phyloP scores from a whole-genome alignment of 2,113 vertebrate genomes.

The Pristiophorus japonicus region DNA sequence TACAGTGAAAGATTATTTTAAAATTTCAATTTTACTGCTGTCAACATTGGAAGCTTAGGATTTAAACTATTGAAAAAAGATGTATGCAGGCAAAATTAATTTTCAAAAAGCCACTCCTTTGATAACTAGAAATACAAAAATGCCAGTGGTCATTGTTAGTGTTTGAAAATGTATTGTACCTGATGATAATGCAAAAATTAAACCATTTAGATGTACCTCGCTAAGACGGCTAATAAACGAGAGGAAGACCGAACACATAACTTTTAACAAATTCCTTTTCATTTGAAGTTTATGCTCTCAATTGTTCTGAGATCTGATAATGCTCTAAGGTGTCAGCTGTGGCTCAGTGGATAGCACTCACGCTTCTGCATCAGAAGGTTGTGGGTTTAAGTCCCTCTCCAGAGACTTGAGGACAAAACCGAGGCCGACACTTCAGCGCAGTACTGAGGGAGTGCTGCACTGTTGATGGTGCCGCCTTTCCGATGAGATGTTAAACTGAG shows the following conservation, averaged over 20 bases:
- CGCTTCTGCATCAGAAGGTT: not conserved
- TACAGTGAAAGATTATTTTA: not conserved
- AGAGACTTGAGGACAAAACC: not conserved
- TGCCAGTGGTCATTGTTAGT: not conserved
- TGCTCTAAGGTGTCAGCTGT: not conserved
- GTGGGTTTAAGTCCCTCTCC: not conserved
- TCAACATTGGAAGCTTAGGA: not conserved
- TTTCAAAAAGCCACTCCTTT: not conserved
- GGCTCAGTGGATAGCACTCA: not conserved
- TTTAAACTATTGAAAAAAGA: not conserved
- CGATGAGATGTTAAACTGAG: not conserved
- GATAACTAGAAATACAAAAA: not conserved
- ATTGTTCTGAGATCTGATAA: not conserved
- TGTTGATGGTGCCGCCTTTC: not conserved
- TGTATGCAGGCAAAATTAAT: not conserved
- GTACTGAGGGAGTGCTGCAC: no score
- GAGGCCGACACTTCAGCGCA: no score
- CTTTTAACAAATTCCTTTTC: not conserved
- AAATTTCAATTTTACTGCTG: no score
- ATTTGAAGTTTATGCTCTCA: not conserved
- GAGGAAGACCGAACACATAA: not conserved
- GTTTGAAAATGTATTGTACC: not conserved
- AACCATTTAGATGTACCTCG: not conserved
- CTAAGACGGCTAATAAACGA: not conserved
- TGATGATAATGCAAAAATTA: not conserved